Base-by-base conservation (phyloP, 1,140 invertebrate species). In the Drosophila sproati region DNA sequence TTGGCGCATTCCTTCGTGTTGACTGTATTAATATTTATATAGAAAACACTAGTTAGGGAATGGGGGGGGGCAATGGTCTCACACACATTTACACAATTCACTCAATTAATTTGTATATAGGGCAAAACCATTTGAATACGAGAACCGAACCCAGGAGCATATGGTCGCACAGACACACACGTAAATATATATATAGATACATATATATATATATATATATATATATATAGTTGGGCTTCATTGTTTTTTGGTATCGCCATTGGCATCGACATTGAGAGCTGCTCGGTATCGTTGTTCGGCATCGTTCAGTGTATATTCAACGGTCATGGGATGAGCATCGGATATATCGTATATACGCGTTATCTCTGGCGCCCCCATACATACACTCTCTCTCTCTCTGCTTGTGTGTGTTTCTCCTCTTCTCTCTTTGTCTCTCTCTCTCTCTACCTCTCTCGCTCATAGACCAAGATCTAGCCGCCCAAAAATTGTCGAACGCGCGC, bases 51-150 rank as follows among this genome's bases (percentile, higher is more conserved):
- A 2, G 8, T n/a, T 29, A n/a, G 34, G 20, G 5, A n/a, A 7
- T 4, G 47, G 8, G 50, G 47, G 8, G 50, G 39, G 8, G 12
- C 6, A 7, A 29, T 28, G 7, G 8, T 10, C 45, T 55, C 37
- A 50, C 37, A n/a, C 35, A 61, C 52, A 71, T 6, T 59, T 20
- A 62, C 64, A 70, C 51, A 64, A 61, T 51, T 73, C 32, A 85
- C 55, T 75, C 71, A 89, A 89, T 89, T 80, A 85, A 81, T 89
- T 88, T 89, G 83, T 80, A 70, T 83, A 68, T 76, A 88, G 71
- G 88, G 77, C 83, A 89, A 80, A 88, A 88, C 77, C 80, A 89
- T 88, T 80, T 69, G 47, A 88, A 47, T 45, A 45, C 47, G 62
- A 51, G 55, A 31, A 28, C 5, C 37, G 12, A 52, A 8, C 3